Evolutionary conservation across 1,140 invertebrate genomes (phyloP), one percentile per base, ranked within the genome.

Genomic region (Pseudoatta argentina): DNA sequence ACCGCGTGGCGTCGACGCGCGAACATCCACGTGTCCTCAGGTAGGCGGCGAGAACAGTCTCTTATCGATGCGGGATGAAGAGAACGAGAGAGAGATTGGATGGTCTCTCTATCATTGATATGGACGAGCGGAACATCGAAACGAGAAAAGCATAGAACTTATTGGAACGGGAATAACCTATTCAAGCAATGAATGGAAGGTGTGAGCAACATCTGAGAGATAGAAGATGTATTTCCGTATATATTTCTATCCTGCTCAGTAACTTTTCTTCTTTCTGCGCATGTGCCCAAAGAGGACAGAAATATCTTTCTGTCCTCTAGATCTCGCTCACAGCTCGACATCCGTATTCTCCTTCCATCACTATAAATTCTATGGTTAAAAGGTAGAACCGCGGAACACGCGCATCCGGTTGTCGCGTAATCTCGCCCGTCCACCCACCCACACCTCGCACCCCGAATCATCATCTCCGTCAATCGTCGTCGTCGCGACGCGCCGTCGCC

Each of bases 361-460:
- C 6, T 34, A 34, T 34, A 34, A 34, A 4, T 34, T 34, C 30
- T 34, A 34, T 34, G 30, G 30, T 34, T 34, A 34, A 34, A 34
- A 34, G 30, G 57, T 48, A 53, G 64, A 55, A 66, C 5, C n/a
- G n/a, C 57, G 71, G 87, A 88, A 89, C 63, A 73, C 86, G 87
- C 72, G 34, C 7, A 89, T 89, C 88, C 78, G 88, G 85, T 83
- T 69, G 77, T 79, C 66, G 88, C 86, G 75, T 61, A 67, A 89
- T 76, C 63, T 85, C 76, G 24, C 59, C 30, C 59, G 53, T 57
- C 48, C 61, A 1, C 18, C 53, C 78, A 63, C 48, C 69, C 27
- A 48, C 61, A 39, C 57, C 24, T 27, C 69, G 61, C 61, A 39
- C 48, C n/a, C 44, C 79, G 10, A 59, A n/a, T 27, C 44, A n/a